phyloP scores from a whole-genome alignment of 2,888 invertebrate genomes.

The Harpagoxenus sublaevis region DNA sequence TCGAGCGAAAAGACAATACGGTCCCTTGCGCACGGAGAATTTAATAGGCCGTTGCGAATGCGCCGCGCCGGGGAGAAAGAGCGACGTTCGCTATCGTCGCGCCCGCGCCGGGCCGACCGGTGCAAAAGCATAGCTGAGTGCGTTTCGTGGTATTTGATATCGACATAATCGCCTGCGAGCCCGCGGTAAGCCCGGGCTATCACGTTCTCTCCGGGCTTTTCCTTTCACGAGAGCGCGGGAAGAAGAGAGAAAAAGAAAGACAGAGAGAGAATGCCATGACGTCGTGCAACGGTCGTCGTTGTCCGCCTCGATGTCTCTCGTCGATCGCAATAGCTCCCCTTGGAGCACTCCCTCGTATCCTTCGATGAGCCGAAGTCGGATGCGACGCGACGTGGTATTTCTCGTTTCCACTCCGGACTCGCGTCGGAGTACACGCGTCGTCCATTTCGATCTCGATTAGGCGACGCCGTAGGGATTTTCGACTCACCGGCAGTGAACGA shows the following conservation, averaged over 20 bases:
- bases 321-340: conserved; percentile 25
- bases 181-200: conserved; percentile 66
- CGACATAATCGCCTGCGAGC: conserved; percentile 82
- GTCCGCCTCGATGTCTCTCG: conserved; percentile 32
- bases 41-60: conserved; percentile 71
- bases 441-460: conserved; percentile 62
- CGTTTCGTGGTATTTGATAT: conserved; percentile 86
- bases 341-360: conserved; percentile 13
- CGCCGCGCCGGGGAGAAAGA: not conserved
- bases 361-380: conserved; percentile 32
- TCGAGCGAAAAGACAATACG: conserved; percentile 80
- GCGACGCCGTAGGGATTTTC: conserved; percentile 54
- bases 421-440: conserved; percentile 56
- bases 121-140: conserved; percentile 79
- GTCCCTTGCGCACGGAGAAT: conserved; percentile 72
- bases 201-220: conserved; percentile 75
- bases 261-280: conserved; percentile 35
- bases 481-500: conserved; percentile 37
- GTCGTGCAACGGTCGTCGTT: conserved; percentile 55
- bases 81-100: conserved; percentile 16
- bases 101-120: conserved; percentile 14
- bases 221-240: conserved; percentile 75
- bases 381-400: conserved; percentile 66
- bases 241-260: conserved; percentile 10
- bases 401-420: conserved; percentile 63